phyloP scores from a whole-genome alignment of 2,888 invertebrate genomes.

The Acronicta leporina region DNA sequence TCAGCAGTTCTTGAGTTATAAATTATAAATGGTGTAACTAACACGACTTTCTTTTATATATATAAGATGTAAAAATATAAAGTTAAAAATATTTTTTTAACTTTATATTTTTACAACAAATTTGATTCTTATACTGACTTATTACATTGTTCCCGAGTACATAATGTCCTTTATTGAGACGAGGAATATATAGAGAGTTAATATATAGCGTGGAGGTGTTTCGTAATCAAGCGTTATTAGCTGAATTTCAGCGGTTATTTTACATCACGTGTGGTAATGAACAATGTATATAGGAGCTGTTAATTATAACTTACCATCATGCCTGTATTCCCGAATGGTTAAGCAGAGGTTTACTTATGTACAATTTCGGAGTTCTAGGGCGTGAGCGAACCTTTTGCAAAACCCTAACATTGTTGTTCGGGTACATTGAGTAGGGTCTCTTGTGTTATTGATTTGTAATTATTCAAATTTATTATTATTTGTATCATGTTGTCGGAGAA shows the following conservation, averaged over 20 bases:
- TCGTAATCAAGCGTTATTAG: slow-evolving; percentile 27
- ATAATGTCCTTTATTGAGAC: slow-evolving; percentile 5
- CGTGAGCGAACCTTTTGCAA: neutral
- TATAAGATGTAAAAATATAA: too few relatives aligned
- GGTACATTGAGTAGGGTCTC: slow-evolving; percentile 1
- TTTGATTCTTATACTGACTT: too few relatives aligned
- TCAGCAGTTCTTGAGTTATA: too few relatives aligned
- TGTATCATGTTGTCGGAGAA: neutral
- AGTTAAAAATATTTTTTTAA: too few relatives aligned
- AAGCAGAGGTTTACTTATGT: too few relatives aligned
- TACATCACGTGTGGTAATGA: slow-evolving; percentile 35
- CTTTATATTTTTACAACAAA: too few relatives aligned
- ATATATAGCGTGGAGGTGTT: slow-evolving; percentile 10
- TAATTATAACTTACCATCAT: slow-evolving; percentile 17
- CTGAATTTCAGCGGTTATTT: slow-evolving; percentile 30
- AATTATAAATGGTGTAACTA: too few relatives aligned
- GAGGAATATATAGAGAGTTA: slow-evolving; percentile 13
- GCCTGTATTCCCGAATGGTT: too few relatives aligned
- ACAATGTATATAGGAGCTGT: slow-evolving; percentile 31
- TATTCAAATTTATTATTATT: neutral
- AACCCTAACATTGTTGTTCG: neutral
- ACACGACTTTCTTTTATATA: too few relatives aligned
- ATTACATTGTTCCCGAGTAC: neutral
- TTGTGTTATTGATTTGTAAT: neutral
- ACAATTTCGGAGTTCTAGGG: too few relatives aligned